phyloP scores from a whole-genome alignment of 2,888 invertebrate species.

The Agelastica alni region DNA sequence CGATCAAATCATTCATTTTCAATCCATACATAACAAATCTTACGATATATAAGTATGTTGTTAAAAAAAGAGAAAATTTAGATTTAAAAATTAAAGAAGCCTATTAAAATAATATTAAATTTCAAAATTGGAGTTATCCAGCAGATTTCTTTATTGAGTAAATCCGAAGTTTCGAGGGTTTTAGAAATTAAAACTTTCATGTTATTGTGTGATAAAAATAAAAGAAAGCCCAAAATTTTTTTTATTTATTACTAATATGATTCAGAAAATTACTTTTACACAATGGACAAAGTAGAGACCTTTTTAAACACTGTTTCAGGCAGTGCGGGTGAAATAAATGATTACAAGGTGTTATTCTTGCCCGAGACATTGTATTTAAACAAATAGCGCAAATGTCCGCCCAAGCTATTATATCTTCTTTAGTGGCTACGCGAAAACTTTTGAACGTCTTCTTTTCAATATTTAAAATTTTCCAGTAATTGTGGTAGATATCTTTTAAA shows the following conservation, averaged over 20 bases:
- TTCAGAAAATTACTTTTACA: slow-evolving; percentile 62
- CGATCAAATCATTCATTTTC: too few relatives aligned
- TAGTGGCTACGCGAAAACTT: slow-evolving; percentile 61
- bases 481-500: slow-evolving; percentile 49
- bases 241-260: slow-evolving; percentile 12
- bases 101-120: too few relatives aligned
- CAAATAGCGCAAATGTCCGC: slow-evolving; percentile 82
- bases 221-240: too few relatives aligned
- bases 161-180: too few relatives aligned
- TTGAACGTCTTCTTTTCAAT: slow-evolving; percentile 48
- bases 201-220: too few relatives aligned
- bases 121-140: too few relatives aligned
- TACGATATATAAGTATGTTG: too few relatives aligned
- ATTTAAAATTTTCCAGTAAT: slow-evolving; percentile 47
- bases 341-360: slow-evolving; percentile 77
- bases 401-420: slow-evolving; percentile 67
- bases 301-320: slow-evolving; percentile 70
- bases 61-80: too few relatives aligned
- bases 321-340: slow-evolving; percentile 81
- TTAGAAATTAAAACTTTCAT: too few relatives aligned
- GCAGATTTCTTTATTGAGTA: too few relatives aligned
- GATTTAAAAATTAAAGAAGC: too few relatives aligned
- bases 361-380: slow-evolving; percentile 69
- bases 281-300: slow-evolving; percentile 72
- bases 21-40: too few relatives aligned